These are phyloP conservation scores for Camelus bactrianus DNA, from an alignment of 2,113 vertebrate species.

Conservation along the genomic window DNA sequence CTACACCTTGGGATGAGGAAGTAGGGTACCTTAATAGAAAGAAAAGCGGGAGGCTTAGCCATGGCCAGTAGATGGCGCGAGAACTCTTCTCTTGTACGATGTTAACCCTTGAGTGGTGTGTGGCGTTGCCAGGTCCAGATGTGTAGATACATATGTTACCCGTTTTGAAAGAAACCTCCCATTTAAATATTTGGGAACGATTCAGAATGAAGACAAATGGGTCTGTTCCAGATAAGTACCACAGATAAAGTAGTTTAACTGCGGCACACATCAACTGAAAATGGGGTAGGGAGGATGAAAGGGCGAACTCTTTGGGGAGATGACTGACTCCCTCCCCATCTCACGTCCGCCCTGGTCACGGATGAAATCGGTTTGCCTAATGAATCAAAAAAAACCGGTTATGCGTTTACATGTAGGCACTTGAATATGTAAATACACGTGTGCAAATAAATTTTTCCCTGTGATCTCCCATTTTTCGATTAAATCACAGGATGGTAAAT, in stretches of 20 bases:
- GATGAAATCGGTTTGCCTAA: background rate
- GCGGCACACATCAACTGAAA: background rate
- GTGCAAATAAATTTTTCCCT: constrained; percentile 27
- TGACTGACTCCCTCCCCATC: background rate
- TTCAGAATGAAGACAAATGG: constrained; percentile 70
- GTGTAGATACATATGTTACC: constrained; percentile 47
- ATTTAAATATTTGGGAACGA: constrained; percentile 65
- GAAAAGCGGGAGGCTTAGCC: background rate
- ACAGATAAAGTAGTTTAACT: constrained; percentile 48
- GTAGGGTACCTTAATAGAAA: background rate
- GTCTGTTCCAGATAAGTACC: constrained; percentile 16
- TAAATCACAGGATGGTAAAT: constrained; percentile 54
- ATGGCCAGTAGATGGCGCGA: constrained; percentile 91
- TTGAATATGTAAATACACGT: constrained; percentile 7
- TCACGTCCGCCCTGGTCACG: background rate
- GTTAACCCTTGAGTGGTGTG: constrained; percentile 82
- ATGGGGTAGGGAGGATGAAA: background rate
- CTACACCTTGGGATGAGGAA: background rate
- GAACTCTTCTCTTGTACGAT: constrained; percentile 84
- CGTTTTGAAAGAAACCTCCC: constrained; percentile 69
- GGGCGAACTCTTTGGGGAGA: constrained; percentile 67
- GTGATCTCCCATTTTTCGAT: constrained; percentile 36
- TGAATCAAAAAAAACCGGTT: background rate
- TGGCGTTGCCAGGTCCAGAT: background rate
- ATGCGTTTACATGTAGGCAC: background rate